Conservation (phyloP, 1,140 invertebrate genomes). For the Lordiphosa mommai region DNA sequence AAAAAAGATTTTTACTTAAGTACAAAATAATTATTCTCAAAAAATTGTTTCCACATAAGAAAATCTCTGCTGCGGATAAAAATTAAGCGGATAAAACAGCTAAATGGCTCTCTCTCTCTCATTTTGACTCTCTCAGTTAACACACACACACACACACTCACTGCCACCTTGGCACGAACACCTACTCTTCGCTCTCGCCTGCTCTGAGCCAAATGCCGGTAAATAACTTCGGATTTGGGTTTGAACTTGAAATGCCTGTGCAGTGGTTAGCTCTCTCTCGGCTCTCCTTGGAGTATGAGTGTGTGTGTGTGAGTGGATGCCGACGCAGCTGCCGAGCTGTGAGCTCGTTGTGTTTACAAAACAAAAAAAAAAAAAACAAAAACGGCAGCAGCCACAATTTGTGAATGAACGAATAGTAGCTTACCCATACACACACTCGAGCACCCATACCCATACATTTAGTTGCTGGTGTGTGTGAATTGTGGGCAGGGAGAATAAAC, state of each 20-base stretch:
- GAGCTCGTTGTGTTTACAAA: slow-evolving; percentile 62
- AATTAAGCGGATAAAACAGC: slow-evolving; percentile 43
- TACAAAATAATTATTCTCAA: too few species aligned
- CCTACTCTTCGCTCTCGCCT: slow-evolving; percentile 3
- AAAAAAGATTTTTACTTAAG: too few species aligned
- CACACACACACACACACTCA: slow-evolving; percentile 13
- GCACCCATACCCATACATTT: slow-evolving; percentile 1
- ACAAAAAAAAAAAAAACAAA: slow-evolving; percentile 50
- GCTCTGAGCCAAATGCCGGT: slow-evolving; percentile 51
- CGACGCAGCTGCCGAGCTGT: slow-evolving; percentile 52
- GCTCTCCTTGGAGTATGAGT: neutral
- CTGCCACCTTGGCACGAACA: slow-evolving; percentile 2
- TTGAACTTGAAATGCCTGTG: slow-evolving; percentile 73
- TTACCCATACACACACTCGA: slow-evolving; percentile 34
- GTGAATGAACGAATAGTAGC: slow-evolving; percentile 75
- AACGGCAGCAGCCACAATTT: slow-evolving; percentile 36
- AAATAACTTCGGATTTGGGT: slow-evolving; percentile 54
- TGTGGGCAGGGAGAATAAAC: slow-evolving; percentile 79
- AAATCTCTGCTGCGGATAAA: too few species aligned
- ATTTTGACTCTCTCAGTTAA: slow-evolving; percentile 18
- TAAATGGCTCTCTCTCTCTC: slow-evolving; percentile 4
- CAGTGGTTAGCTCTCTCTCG: slow-evolving; percentile 34
- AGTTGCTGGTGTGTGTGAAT: slow-evolving; percentile 54
- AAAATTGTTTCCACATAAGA: too few species aligned
- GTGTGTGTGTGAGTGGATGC: slow-evolving; percentile 16